These are phyloP conservation scores for Garra rufa DNA, from an alignment of 2,113 vertebrate species.

Conservation along the genomic window DNA sequence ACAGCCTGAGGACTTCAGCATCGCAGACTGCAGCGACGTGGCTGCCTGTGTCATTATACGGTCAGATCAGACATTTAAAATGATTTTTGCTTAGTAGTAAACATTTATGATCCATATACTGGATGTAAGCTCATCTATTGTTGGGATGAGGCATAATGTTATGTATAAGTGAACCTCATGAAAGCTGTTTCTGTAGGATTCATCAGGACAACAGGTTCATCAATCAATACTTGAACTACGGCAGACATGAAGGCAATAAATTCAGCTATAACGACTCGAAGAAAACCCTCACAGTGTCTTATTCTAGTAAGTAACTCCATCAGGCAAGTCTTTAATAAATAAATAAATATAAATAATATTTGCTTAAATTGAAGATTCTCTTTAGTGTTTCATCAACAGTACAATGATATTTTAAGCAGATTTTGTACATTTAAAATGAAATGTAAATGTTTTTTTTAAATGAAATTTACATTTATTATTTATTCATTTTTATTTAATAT, in stretches of 20 bases:
- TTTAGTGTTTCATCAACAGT: no score
- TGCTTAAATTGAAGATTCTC: background rate
- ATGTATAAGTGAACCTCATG: background rate
- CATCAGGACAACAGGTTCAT: slow-evolving; percentile 39
- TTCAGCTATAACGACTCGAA: slow-evolving; percentile 71
- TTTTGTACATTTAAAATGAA: no score
- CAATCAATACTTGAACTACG: slow-evolving; percentile 67
- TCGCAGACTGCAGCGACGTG: slow-evolving; percentile 60
- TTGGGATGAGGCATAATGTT: background rate
- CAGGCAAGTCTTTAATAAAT: no score
- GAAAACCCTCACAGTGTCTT: slow-evolving; percentile 72
- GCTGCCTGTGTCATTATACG: slow-evolving; percentile 71
- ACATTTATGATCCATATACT: background rate
- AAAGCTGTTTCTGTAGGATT: slow-evolving; percentile 49
- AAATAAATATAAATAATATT: no score
- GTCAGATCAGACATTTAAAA: slow-evolving; percentile 47
- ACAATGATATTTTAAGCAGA: no score
- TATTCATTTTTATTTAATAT: no score
- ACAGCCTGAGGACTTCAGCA: slow-evolving; percentile 60
- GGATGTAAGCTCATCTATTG: background rate
- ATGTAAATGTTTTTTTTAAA: no score
- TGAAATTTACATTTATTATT: no score
- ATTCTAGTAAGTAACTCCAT: slow-evolving; percentile 67
- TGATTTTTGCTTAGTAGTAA: background rate
- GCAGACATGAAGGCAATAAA: slow-evolving; percentile 70